Evolutionary conservation across 2,113 vertebrate genomes (phyloP), one percentile per base, ranked within the genome.

Genomic region (Carollia perspicillata): DNA sequence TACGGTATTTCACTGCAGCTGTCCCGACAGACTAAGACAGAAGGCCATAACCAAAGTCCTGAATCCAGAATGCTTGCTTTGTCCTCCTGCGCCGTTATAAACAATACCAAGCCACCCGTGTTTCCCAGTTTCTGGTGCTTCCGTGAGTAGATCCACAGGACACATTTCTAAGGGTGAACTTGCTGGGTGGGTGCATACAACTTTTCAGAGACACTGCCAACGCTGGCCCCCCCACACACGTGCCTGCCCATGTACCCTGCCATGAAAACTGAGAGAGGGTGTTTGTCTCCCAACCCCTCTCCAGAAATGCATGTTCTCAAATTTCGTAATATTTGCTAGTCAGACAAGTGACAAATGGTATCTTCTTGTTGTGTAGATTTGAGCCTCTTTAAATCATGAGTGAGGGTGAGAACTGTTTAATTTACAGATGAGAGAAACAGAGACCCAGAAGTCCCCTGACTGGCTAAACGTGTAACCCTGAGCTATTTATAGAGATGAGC

Each of bases 351-450:
- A 72, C 58, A 47, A 79, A 23, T 2, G 28, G 8, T 4, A 85
- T 69, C 63, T 49, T 81, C 23, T 87, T 35, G 5, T 14, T 84
- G 30, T 53, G 66, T 68, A 22, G 12, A 81, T 55, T 22, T 65
- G 30, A 86, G 33, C 5, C 60, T 79, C 66, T 85, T 80, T 81
- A 72, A 71, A 85, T 79, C 26, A 49, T 10, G 22, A 89, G 44
- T 55, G 89, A 90, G 23, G 28, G 3, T 79, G 42, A 58, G 44
- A 92, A 69, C 8, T 35, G 33, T 86, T 95, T 69, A 51, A 91
- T 65, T 85, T 65, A 37, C 68, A 92, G 68, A 26, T 79, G 55
- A 78, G 60, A 85, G 75, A 77, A 55, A 30, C 0, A 40, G 72
- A 80, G 69, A 63, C 40, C 37, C 6, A 28, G 14, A 2, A 37